A percentile compares a stretch with the other conserved stretches of the same genome.
Evolutionary conservation across 1,140 invertebrate species (phyloP).

Genomic region (Coenobita brevimanus): DNA sequence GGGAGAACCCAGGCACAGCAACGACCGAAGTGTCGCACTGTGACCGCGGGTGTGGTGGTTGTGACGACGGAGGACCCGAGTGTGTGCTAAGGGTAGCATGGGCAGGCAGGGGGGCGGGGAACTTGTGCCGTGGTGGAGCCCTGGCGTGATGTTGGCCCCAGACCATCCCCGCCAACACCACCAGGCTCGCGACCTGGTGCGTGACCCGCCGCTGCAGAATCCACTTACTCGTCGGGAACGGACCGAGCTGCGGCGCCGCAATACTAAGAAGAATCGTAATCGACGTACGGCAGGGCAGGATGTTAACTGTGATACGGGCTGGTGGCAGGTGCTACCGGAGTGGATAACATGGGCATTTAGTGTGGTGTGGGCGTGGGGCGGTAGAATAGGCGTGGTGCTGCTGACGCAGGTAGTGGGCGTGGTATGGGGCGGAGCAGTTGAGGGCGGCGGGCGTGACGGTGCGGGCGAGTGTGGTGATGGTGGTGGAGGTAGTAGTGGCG

Average conservation of each 20-base stretch:
- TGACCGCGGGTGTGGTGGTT: neutral
- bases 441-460: slow-evolving; percentile 35
- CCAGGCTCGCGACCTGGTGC: slow-evolving; percentile 29
- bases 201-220: slow-evolving; percentile 3
- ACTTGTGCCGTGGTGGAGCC: slow-evolving; percentile 51
- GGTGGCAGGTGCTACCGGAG: slow-evolving; percentile 29
- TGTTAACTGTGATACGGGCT: neutral
- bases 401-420: slow-evolving; percentile 31
- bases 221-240: slow-evolving; percentile 29
- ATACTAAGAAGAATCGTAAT: slow-evolving; percentile 41
- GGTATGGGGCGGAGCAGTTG: slow-evolving; percentile 37
- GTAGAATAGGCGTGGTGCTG: slow-evolving; percentile 38
- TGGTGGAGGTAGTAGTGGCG: slow-evolving; percentile 39
- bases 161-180: slow-evolving; percentile 31
- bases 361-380: slow-evolving; percentile 29
- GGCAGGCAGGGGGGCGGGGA: slow-evolving; percentile 36
- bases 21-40: neutral
- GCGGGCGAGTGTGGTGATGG: slow-evolving; percentile 45
- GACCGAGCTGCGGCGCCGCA: slow-evolving; percentile 31
- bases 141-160: slow-evolving; percentile 45
- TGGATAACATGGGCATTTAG: slow-evolving; percentile 26
- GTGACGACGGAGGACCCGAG: neutral
- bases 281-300: neutral
- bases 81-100: slow-evolving; percentile 25
- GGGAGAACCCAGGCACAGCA: too few species aligned